These are phyloP conservation scores for Pollenia amentaria DNA, from an alignment of 2,888 invertebrate genomes.

Conservation along the genomic window DNA sequence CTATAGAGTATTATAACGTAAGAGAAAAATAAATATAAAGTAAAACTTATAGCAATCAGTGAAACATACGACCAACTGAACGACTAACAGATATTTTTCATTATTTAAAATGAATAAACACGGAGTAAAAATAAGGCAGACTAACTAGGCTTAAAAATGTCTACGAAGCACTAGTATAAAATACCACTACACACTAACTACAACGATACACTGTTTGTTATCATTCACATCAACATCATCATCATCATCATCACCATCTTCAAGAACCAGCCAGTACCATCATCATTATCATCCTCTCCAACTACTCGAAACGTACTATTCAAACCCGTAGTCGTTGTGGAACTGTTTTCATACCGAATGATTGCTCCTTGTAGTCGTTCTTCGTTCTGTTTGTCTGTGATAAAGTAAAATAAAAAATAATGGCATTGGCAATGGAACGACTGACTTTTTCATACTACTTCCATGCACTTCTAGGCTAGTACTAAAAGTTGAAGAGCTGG, in stretches of 20 bases:
- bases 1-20: conserved; percentile 38
- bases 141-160: conserved; percentile 60
- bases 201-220: conserved; percentile 47
- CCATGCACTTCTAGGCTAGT: not conserved
- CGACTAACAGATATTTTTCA: conserved; percentile 69
- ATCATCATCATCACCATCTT: conserved; percentile 25
- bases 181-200: conserved; percentile 36
- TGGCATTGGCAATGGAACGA: conserved; percentile 66
- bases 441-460: conserved; percentile 24
- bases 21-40: not conserved
- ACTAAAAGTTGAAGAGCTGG: conserved; percentile 22
- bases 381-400: conserved; percentile 31
- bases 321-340: conserved; percentile 16
- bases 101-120: conserved; percentile 42
- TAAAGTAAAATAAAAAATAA: conserved; percentile 24
- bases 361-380: conserved; percentile 51
- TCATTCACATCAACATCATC: conserved; percentile 48
- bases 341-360: conserved; percentile 48
- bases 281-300: not conserved
- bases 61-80: conserved; percentile 68
- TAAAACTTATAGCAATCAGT: conserved; percentile 27
- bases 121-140: conserved; percentile 19
- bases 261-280: conserved; percentile 19
- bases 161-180: conserved; percentile 41
- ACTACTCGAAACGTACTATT: conserved; percentile 11